Percentiles rank a stretch among this genome's conserved stretches.
These are phyloP conservation scores for Leptinotarsa juncta DNA, from an alignment of 2,888 invertebrate species.

Conservation along the genomic window DNA sequence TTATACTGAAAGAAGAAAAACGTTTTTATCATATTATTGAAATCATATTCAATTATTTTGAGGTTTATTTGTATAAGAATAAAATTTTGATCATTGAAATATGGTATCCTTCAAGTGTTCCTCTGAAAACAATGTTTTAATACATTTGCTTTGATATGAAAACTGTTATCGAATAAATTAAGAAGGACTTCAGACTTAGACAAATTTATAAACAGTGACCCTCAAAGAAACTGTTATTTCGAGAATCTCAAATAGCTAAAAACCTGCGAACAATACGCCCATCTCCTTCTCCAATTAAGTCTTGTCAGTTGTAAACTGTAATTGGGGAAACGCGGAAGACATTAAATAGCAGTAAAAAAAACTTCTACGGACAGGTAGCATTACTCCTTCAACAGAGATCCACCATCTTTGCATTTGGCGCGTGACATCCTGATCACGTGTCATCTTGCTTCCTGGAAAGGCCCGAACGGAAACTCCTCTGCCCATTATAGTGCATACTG, in stretches of 20 bases:
- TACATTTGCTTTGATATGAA: no score
- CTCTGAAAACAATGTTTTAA: no score
- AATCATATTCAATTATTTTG: no score
- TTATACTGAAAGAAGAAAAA: no score
- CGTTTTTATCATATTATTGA: no score
- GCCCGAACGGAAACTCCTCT: slow-evolving; percentile 59
- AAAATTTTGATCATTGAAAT: no score
- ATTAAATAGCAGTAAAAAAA: slow-evolving; percentile 27
- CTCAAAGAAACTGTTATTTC: not conserved
- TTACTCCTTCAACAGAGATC: slow-evolving; percentile 24
- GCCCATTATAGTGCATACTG: slow-evolving; percentile 55
- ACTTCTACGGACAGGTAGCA: slow-evolving; percentile 16
- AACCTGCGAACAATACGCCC: not conserved
- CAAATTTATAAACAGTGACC: not conserved
- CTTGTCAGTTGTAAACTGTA: not conserved
- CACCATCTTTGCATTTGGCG: slow-evolving; percentile 28
- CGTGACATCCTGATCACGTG: slow-evolving; percentile 62
- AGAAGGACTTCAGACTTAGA: not conserved
- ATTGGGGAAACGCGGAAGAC: slow-evolving; percentile 24
- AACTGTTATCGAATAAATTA: no score
- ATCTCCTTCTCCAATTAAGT: not conserved
- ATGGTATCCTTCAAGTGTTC: no score
- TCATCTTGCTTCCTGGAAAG: slow-evolving; percentile 63
- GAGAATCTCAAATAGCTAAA: not conserved
- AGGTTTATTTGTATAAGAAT: no score